Conservation (phyloP, 1,140 invertebrate genomes). For the Pteromalus puparum region DNA sequence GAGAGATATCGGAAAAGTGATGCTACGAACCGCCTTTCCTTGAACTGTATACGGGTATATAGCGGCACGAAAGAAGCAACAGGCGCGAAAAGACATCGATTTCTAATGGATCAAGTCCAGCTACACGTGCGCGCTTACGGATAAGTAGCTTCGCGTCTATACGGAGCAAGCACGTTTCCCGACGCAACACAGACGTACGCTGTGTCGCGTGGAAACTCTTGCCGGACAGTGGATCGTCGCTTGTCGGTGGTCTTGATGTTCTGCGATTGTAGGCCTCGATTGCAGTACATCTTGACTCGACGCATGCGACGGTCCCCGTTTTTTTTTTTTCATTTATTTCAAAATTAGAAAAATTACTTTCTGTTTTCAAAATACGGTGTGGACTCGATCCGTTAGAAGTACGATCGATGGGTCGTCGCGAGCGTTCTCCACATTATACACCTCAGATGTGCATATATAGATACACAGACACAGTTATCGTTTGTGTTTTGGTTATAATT, state of each 20-base stretch:
- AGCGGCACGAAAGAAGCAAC: not conserved
- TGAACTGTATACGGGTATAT: not conserved
- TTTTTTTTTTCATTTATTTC: not conserved
- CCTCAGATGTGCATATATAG: not conserved
- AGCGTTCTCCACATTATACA: not conserved
- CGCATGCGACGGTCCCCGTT: slow-evolving; percentile 32
- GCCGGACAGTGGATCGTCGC: slow-evolving; percentile 28
- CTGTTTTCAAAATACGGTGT: too few relatives aligned
- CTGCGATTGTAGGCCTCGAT: slow-evolving; percentile 73
- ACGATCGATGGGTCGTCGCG: not conserved
- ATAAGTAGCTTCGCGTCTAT: not conserved
- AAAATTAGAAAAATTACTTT: not conserved
- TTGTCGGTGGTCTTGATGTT: slow-evolving; percentile 62
- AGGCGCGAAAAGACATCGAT: slow-evolving; percentile 7
- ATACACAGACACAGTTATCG: not conserved
- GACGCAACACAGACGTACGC: slow-evolving; percentile 69
- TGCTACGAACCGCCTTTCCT: too few relatives aligned
- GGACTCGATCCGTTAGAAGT: slow-evolving; percentile 19
- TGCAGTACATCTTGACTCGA: slow-evolving; percentile 65
- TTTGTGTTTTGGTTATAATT: slow-evolving; percentile 19
- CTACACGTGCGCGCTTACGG: not conserved
- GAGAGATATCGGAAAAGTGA: not conserved
- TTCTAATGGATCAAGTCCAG: slow-evolving; percentile 19
- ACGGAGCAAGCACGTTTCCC: slow-evolving; percentile 24
- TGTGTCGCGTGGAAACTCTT: slow-evolving; percentile 54